Base-by-base conservation (phyloP, 2,888 invertebrate genomes). In the Lamellibrachia columna region DNA sequence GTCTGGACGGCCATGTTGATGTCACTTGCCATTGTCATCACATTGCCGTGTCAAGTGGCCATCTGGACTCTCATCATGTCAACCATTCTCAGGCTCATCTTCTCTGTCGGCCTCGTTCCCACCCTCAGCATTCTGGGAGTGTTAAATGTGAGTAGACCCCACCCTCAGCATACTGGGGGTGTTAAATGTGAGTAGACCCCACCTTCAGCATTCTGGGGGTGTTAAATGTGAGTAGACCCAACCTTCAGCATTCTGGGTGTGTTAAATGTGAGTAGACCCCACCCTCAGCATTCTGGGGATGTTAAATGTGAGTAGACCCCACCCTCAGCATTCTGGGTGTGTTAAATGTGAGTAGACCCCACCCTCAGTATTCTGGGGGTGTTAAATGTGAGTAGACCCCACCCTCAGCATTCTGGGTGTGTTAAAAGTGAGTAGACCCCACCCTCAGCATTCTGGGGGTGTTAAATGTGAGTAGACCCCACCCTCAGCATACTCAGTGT, bases 31-130 rank as follows among this genome's bases (percentile, higher is more conserved):
- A 94, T 96, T 58, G 96, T 96, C 22, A 95, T 96, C 93, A 95
- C 95, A 28, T 90, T 94, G 92, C 96, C 96, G 7, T 95, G 95
- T 75, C 95, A 96, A 28, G 94, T 95, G 7, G 95, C 95, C 92
- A 95, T 96, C 92, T 94, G 95, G 92, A 95, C 96, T 4, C 94
- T 96, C 90, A 95, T 96, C 90, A 95, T 93, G 98, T 98, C 94
- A 92, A 98, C 98, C 94, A 98, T 99, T 96, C 97, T 99, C 94
- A 97, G 98, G 94, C 97, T 98, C 96, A 98, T 99, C 97, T 98
- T 98, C 97, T 98, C 98, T 91, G 97, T 98, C 93, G 99, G 99
- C 52, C 98, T 99, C n/a, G 98, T 98, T 96, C 98, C 98, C 90
- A 98, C 99, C 2, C 97, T 99, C 9, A 98, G 98, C 97, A 97